A percentile compares a stretch with the other conserved stretches of the same genome.
Conservation (phyloP, 37 sponge, comb jelly and placozoan species). For the Chondrosia reniformis region DNA sequence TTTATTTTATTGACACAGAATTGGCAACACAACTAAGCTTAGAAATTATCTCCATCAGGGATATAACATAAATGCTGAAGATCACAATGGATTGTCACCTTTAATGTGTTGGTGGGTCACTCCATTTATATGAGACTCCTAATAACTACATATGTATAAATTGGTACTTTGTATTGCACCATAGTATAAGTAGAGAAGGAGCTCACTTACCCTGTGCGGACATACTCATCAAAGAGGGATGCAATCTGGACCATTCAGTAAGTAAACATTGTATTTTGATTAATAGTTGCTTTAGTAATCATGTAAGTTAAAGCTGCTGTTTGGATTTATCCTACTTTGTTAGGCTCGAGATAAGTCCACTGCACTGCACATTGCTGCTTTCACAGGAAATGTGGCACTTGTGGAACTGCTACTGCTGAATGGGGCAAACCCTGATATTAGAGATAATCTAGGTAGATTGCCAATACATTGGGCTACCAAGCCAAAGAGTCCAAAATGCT, state of each 20-base stretch:
- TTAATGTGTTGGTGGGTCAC: slow-evolving; percentile 88
- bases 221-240: slow-evolving; percentile 52
- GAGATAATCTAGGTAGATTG: slow-evolving; percentile 71
- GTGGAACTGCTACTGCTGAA: slow-evolving; percentile 70
- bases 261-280: neutral
- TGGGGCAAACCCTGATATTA: slow-evolving; percentile 62
- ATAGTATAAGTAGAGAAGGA: slow-evolving; percentile 28
- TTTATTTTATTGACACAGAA: slow-evolving; percentile 21
- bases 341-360: slow-evolving; percentile 65
- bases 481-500: slow-evolving; percentile 29
- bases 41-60: slow-evolving; percentile 47
- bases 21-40: slow-evolving; percentile 50
- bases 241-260: slow-evolving; percentile 69
- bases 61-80: slow-evolving; percentile 57
- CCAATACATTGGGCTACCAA: slow-evolving; percentile 83
- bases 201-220: slow-evolving; percentile 80
- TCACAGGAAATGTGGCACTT: slow-evolving; percentile 59
- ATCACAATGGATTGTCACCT: slow-evolving; percentile 70
- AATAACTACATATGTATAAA: too few relatives aligned
- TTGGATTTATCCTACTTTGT: neutral
- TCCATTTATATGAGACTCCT: neutral
- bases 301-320: neutral
- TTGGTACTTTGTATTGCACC: too few relatives aligned
- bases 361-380: slow-evolving; percentile 73
- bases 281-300: neutral